Conservation (phyloP, 2,888 invertebrate species). For the Ophion slaviceki region DNA sequence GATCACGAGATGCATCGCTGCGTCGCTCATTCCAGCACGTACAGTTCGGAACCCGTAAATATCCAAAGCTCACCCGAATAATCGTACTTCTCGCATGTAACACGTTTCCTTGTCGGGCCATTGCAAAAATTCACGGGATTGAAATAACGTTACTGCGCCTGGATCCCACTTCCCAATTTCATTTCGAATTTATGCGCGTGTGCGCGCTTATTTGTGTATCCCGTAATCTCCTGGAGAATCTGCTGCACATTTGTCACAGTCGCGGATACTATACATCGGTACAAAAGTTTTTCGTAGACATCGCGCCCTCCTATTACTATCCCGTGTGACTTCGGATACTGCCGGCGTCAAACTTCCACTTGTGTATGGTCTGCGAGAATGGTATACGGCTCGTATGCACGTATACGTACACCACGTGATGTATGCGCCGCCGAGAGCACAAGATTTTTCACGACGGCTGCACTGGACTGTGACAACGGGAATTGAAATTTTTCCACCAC, state of each 20-base stretch:
- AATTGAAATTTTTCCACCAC: conserved; percentile 63
- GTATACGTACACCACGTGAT: conserved; percentile 36
- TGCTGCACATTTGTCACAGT: conserved; percentile 45
- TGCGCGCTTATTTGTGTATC: neutral
- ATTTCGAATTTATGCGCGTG: neutral
- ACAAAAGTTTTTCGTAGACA: conserved; percentile 19
- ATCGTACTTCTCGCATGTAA: too few relatives aligned
- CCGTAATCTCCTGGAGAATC: conserved; percentile 43
- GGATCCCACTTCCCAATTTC: too few relatives aligned
- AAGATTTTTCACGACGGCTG: conserved; percentile 56
- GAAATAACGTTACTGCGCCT: too few relatives aligned
- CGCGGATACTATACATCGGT: conserved; percentile 13
- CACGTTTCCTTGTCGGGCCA: too few relatives aligned
- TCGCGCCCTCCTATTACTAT: neutral
- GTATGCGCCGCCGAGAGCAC: conserved; percentile 50
- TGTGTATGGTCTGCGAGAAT: conserved; percentile 24
- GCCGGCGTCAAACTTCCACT: conserved; percentile 2
- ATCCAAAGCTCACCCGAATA: too few relatives aligned
- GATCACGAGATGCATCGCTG: too few relatives aligned
- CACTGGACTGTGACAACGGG: conserved; percentile 50
- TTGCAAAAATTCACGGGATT: too few relatives aligned
- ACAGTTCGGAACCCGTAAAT: too few relatives aligned
- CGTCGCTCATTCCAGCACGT: too few relatives aligned
- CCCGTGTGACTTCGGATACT: conserved; percentile 17
- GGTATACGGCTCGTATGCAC: neutral